Evolutionary conservation across 2,888 invertebrate genomes (phyloP), one percentile per base, ranked within the genome.

Genomic region (Trichopoda pennipes): DNA sequence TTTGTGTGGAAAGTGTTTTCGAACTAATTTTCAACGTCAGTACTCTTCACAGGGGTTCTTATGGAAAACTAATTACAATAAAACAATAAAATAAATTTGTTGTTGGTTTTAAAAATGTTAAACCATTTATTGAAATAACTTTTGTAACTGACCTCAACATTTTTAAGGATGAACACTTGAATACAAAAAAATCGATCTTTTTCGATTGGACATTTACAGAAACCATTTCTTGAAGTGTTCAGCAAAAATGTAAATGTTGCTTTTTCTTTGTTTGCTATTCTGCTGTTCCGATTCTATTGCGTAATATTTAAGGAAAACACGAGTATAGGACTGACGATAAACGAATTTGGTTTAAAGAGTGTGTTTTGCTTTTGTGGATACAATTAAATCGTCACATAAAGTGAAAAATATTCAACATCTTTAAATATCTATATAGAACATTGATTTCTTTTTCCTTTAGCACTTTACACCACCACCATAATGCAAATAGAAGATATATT

Each of bases 1-100:
- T 84, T 85, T 72, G 51, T 77, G 68, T 85, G 87, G 87, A 87
- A 88, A 88, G 88, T 88, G 88, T 88, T 88, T 88, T 87, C 84
- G 86, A 87, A 88, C 88, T 88, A 88, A 88, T 88, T 88, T 87
- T 83, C 85, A 87, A 85, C 87, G 87, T 87, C 88, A 87, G 87
- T 77, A 56, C 82, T 70, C 84, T 78, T 88, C 85, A 84, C 88
- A 85, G 85, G 87, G 87, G 86, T 85, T 16, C 81, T 84, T 84
- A 80, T 77, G 85, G 42, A 35, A 35, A 38, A 66, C 60, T 81
- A 69, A 21, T 64, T 58, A 85, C 84, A 44, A 56, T 14, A 64
- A 64, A 49, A 17, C 28, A 28, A 1, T 4, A 28, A 28, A 28
- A 28, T 28, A 4, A 19, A 10, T 2, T 9, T 17, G 8, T 66